Base-by-base conservation (phyloP, 92 coral and sea anemone species). In the Zoanthus gigantus region DNA sequence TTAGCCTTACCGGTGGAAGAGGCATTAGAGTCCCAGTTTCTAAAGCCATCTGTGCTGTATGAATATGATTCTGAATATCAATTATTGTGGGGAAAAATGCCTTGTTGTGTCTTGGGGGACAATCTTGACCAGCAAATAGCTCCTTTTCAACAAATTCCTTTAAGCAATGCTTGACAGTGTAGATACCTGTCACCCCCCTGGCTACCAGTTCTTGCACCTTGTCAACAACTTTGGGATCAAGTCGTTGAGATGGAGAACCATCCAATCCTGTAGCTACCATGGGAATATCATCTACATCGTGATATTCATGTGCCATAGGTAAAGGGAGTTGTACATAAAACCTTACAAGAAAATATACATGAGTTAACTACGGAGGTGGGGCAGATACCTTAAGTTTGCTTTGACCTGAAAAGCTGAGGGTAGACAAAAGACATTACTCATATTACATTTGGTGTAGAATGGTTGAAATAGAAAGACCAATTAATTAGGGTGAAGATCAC, bases 201-300 rank as follows among this genome's bases (percentile, higher is more conserved):
- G 99, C 99, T 0, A 97, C 99, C 17, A 95, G 94, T 82, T 97
- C 99, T 29, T 96, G 96, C 61, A 97, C 96, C 79, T 94, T 95
- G 66, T 92, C 94, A 71, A 92, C 95, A 18, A 97, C 98, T 74
- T 93, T 92, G 57, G 93, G 93, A 89, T 95, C 88, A 12, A 97
- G 99, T 15, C 99, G 92, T 45, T 95, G 98, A 2, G 96, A 96
- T 72, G 90, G 92, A 56, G 88, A 77, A 52, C 92, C 93, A 45
- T 77, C 94, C 72, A 90, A 78, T 7, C 89, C 83, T 9, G 94
- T 91, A 2, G 90, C 87, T 8, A 89, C 78, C 11, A 92, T 57
- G 10, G 88, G 86, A 9, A 88, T 75, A 63, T 97, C 99, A 68
- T 97, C 98, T 29, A 91, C 85, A 61, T 95, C 93, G 78, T 97